Conservation (phyloP, 1,140 invertebrate species). For the Dryas iulia region DNA sequence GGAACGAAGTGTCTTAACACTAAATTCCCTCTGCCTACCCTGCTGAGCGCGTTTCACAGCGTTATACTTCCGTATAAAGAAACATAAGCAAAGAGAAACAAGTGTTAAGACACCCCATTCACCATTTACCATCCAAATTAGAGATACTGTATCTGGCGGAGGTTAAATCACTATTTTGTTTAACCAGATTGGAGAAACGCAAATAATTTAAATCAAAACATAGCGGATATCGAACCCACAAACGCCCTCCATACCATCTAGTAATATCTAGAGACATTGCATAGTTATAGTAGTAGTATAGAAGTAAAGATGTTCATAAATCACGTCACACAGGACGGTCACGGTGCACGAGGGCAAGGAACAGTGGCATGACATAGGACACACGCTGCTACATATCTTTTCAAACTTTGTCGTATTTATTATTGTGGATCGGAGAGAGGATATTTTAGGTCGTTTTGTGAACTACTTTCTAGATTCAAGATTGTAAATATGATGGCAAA, state of each 20-base stretch:
- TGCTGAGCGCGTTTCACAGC: too few relatives aligned
- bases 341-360: slow-evolving; percentile 29
- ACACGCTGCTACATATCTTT: slow-evolving; percentile 19
- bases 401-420: slow-evolving; percentile 6
- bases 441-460: not conserved
- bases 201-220: too few relatives aligned
- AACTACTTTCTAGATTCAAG: not conserved
- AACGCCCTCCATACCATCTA: not conserved
- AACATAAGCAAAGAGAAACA: not conserved
- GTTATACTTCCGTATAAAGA: not conserved
- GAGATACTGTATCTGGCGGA: not conserved
- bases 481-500: too few relatives aligned
- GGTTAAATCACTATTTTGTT: too few relatives aligned
- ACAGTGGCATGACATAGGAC: slow-evolving; percentile 27
- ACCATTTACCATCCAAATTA: not conserved
- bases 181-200: too few relatives aligned
- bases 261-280: not conserved
- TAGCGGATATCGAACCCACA: too few relatives aligned
- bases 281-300: not conserved
- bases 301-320: slow-evolving; percentile 27
- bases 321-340: slow-evolving; percentile 37
- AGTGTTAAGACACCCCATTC: not conserved
- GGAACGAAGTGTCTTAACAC: too few relatives aligned
- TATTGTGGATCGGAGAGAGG: not conserved
- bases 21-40: too few relatives aligned